Base-by-base conservation (phyloP, 2,888 invertebrate species). In the Mantis religiosa region DNA sequence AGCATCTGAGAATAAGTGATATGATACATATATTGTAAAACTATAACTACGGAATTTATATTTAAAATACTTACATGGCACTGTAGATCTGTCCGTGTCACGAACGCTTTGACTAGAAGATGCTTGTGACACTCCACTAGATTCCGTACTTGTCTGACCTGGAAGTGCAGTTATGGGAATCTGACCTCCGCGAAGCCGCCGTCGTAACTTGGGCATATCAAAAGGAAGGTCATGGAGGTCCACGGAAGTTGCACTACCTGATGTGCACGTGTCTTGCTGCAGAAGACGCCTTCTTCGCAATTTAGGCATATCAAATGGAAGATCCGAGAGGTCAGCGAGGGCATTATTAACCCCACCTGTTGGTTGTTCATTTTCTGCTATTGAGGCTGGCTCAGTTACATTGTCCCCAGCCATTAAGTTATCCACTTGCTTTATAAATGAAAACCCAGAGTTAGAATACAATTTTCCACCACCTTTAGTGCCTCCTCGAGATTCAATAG, bases 271-370 rank as follows among this genome's bases (percentile, higher is more conserved):
- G 90, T 94, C 95, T 92, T 95, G 95, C 92, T 90, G 91, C 83
- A 84, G 91, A 90, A 83, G 91, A 84, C 90, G 91, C 91, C 96
- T 93, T 90, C 97, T 94, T 89, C 97, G 94, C 91, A 98, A 93
- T 93, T 98, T 98, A 87, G 98, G 98, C 97, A 98, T 98, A 92
- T 98, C 97, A 92, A 98, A 98, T 2, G 98, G 98, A 91, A 98
- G 94, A 93, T 97, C 97, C 47, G 91, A 91, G 83, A 92, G 90
- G 54, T 93, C 92, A 25, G 91, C 87, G 54, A 71, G 54, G 25
- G 54, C 54, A 25, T 71, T 71, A 25, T 71, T 41, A 88, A 87
- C 20, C 85, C 89, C 54, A 89, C 82, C 87, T 83, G 89, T 82
- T 83, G 82, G 87, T 81, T 81, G 41, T 20, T 89, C 86, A 84